Percentiles rank a stretch among this genome's conserved stretches.
phyloP scores from a whole-genome alignment of 2,888 invertebrate genomes.

The Dinocampus coccinellae region DNA sequence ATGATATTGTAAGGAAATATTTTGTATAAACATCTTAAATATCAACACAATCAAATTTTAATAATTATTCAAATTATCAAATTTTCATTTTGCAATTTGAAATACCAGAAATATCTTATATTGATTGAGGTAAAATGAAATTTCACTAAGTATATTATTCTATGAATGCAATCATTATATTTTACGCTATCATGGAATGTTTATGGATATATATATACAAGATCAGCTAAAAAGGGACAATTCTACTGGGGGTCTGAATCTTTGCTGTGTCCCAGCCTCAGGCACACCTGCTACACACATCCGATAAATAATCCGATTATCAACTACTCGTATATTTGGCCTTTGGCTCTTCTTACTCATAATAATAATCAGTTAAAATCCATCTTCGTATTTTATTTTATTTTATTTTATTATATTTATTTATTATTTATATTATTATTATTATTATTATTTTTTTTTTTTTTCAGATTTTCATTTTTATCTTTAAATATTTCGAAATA shows the following conservation, averaged over 20 bases:
- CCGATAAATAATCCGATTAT: not conserved
- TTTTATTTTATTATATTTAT: not conserved
- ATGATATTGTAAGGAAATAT: slow-evolving; percentile 27
- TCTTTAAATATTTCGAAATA: not conserved
- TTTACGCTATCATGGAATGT: not conserved
- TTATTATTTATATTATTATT: too few relatives aligned
- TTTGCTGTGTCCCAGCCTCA: not conserved
- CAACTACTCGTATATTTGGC: not conserved
- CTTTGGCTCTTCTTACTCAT: not conserved
- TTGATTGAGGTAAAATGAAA: not conserved
- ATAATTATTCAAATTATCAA: slow-evolving; percentile 2
- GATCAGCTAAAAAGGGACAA: not conserved
- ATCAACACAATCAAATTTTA: slow-evolving; percentile 16
- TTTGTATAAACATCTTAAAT: slow-evolving; percentile 16
- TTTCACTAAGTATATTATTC: not conserved
- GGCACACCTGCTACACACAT: not conserved
- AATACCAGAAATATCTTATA: not conserved
- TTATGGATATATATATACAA: not conserved
- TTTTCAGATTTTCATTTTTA: not conserved
- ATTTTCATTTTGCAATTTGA: not conserved
- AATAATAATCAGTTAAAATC: not conserved
- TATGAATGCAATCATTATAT: not conserved
- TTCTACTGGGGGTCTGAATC: not conserved
- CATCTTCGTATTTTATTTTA: not conserved
- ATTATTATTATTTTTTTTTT: not conserved